Percentiles rank a stretch among this genome's conserved stretches.
phyloP scores from a whole-genome alignment of 2,888 invertebrate genomes.

The Carpatolechia fugitivella region DNA sequence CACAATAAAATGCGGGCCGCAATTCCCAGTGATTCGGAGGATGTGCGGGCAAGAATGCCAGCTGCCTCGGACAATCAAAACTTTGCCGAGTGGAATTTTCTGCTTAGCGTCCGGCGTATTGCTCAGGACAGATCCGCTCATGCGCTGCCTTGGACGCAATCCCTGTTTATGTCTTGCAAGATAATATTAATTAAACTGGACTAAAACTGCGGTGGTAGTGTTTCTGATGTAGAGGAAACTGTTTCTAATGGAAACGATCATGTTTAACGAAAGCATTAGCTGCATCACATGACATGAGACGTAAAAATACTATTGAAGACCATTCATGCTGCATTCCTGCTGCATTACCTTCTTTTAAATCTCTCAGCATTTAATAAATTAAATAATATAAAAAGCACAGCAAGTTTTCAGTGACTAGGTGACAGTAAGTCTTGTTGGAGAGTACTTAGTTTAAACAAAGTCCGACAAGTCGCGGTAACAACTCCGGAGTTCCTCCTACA shows the following conservation, averaged over 20 bases:
- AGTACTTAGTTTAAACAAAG: conserved; percentile 20
- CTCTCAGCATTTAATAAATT: not conserved
- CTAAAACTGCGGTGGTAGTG: not conserved
- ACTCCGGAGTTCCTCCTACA: not conserved
- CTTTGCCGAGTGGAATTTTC: conserved; percentile 75
- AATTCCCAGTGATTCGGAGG: conserved; percentile 57
- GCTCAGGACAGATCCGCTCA: conserved; percentile 47
- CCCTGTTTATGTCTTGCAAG: conserved; percentile 14
- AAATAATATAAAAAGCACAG: too few species aligned
- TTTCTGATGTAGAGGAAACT: too few species aligned
- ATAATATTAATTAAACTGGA: conserved; percentile 11
- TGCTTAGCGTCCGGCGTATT: conserved; percentile 69
- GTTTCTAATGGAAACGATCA: not conserved
- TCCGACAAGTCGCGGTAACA: conserved; percentile 13
- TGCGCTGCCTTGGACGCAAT: conserved; percentile 39
- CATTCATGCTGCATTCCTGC: too few species aligned
- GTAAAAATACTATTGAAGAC: not conserved
- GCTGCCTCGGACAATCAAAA: conserved; percentile 79
- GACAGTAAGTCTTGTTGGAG: conserved; percentile 18
- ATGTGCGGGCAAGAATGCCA: conserved; percentile 74
- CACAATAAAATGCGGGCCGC: conserved; percentile 63
- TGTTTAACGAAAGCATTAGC: too few species aligned
- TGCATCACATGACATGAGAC: too few species aligned
- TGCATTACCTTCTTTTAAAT: not conserved
- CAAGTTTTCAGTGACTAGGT: conserved; percentile 9